A percentile compares a stretch with the other conserved stretches of the same genome.
Evolutionary conservation across 2,888 invertebrate genomes (phyloP).

Genomic region (Drosophila dives): DNA sequence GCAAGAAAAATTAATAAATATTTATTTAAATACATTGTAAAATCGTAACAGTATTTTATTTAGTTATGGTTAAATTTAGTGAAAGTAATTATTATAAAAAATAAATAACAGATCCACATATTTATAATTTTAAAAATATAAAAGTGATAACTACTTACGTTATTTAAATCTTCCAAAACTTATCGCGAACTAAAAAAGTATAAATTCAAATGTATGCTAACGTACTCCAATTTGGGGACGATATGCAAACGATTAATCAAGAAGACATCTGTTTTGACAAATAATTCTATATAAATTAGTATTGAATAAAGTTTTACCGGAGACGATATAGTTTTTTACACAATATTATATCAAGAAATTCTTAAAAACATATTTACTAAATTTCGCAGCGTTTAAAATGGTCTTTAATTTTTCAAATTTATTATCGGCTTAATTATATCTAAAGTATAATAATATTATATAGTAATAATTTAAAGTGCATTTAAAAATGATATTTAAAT

Average conservation of each 20-base stretch:
- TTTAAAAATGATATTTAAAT: conserved; percentile 76
- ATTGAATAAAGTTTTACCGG: background rate
- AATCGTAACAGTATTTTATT: conserved; percentile 46
- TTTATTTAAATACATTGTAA: conserved; percentile 43
- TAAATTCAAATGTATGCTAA: background rate
- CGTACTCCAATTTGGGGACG: background rate
- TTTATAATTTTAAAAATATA: conserved; percentile 46
- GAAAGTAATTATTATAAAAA: conserved; percentile 39
- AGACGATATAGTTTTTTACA: background rate
- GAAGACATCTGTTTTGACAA: background rate
- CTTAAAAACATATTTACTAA: background rate
- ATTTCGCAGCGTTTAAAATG: conserved; percentile 13
- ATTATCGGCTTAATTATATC: conserved; percentile 41
- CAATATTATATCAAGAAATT: too few relatives aligned
- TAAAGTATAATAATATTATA: conserved; percentile 59
- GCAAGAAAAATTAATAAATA: conserved; percentile 35
- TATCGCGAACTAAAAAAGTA: background rate
- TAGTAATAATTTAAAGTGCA: conserved; percentile 71
- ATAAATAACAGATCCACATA: conserved; percentile 27
- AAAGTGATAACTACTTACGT: conserved; percentile 16
- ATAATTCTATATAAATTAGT: background rate
- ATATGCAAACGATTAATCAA: background rate
- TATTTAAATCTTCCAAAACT: background rate
- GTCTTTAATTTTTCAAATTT: conserved; percentile 46
- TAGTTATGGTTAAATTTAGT: conserved; percentile 65